Evolutionary conservation across 2,797 vertebrate species (phyloP).

Genomic region (Alauda arvensis): DNA sequence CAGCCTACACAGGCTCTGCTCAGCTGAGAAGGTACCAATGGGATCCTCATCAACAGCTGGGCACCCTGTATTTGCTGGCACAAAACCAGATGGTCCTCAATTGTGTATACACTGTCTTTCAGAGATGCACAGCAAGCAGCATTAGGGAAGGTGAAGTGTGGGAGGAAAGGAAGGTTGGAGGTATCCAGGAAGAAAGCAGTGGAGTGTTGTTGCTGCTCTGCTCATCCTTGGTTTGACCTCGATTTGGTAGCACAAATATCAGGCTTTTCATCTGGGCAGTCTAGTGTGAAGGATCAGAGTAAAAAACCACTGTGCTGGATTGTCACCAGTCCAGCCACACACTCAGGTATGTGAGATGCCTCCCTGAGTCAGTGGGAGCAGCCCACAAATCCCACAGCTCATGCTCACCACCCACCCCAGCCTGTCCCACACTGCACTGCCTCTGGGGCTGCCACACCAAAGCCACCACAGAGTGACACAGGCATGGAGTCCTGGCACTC

Average conservation of each 20-base stretch:
- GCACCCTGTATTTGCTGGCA: background rate
- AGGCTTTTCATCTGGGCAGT: background rate
- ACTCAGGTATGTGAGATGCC: fast-evolving
- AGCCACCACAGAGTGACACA: fast-evolving
- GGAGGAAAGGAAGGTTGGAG: background rate
- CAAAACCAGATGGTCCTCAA: background rate
- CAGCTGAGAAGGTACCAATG: background rate
- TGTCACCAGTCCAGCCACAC: fast-evolving
- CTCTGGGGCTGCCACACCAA: fast-evolving
- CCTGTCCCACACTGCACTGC: fast-evolving
- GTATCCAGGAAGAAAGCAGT: background rate
- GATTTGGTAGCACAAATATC: background rate
- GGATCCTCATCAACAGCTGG: background rate
- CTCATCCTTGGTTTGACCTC: background rate
- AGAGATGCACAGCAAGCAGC: background rate
- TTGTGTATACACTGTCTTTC: fast-evolving
- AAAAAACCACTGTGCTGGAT: background rate
- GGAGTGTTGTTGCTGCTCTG: background rate
- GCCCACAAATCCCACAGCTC: background rate
- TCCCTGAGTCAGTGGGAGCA: background rate
- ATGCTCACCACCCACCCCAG: background rate
- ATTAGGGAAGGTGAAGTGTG: background rate
- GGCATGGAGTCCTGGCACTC: background rate
- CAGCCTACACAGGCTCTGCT: background rate
- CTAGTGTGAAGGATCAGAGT: fast-evolving